A percentile compares a stretch with the other conserved stretches of the same genome.
phyloP scores from a whole-genome alignment of 92 coral and sea anemone genomes.

The Parazoanthus swiftii region DNA sequence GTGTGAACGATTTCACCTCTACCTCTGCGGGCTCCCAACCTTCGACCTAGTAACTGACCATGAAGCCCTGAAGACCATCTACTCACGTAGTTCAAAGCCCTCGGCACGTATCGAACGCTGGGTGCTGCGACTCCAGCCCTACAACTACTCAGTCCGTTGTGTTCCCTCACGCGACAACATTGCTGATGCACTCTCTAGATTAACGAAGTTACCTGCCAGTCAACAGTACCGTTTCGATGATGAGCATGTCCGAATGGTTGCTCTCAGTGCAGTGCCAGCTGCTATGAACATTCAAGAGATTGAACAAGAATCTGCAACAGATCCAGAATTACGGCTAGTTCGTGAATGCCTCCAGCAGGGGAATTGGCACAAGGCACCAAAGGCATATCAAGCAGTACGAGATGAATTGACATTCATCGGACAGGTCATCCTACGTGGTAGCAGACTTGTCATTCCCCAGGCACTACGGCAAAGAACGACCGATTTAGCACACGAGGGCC shows the following conservation, averaged over 20 bases:
- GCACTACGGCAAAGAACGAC: background rate
- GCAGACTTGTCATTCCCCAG: background rate
- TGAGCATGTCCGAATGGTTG: conserved; percentile 40
- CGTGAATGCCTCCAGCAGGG: conserved; percentile 46
- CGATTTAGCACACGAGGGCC: background rate
- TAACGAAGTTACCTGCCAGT: no score
- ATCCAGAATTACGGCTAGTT: conserved; percentile 27
- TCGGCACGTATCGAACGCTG: no score
- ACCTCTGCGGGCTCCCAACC: no score
- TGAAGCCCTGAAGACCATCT: no score
- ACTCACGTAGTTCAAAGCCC: no score
- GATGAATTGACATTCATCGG: conserved; percentile 52
- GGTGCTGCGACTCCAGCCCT: no score
- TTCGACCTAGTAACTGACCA: no score
- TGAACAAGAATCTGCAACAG: conserved; percentile 55
- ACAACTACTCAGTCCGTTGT: no score
- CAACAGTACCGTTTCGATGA: no score
- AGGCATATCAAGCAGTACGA: conserved; percentile 41
- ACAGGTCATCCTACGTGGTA: conserved; percentile 47
- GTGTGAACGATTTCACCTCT: no score
- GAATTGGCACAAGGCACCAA: conserved; percentile 57
- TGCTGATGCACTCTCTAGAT: no score
- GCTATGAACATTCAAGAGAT: conserved; percentile 47
- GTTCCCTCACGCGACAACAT: no score
- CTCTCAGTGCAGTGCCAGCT: conserved; percentile 52